Percentiles rank a stretch among this genome's conserved stretches.
phyloP scores from a whole-genome alignment of 2,888 invertebrate species.

The Mechanitis messenoides region DNA sequence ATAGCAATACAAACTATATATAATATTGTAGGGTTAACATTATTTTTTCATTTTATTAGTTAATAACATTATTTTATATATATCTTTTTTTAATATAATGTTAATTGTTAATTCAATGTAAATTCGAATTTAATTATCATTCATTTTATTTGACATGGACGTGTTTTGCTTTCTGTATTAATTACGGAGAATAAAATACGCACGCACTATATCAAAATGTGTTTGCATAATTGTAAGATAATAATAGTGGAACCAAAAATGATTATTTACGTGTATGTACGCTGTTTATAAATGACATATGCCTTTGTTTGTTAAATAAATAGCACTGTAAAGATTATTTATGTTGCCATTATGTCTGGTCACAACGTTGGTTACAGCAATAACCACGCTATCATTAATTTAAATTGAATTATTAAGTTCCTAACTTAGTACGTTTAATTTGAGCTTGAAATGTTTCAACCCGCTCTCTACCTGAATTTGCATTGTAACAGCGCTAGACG shows the following conservation, averaged over 20 bases:
- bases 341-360: slow-evolving; percentile 37
- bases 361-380: slow-evolving; percentile 36
- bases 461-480: slow-evolving; percentile 31
- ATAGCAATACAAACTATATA: too few species aligned
- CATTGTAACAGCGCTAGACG: slow-evolving; percentile 33
- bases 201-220: neutral
- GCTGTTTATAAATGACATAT: slow-evolving; percentile 38
- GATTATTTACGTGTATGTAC: slow-evolving; percentile 29
- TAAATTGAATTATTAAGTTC: slow-evolving; percentile 41
- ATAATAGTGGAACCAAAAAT: slow-evolving; percentile 16
- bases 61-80: too few species aligned
- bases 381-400: slow-evolving; percentile 39
- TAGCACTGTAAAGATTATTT: slow-evolving; percentile 40
- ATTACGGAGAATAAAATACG: neutral
- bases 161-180: slow-evolving; percentile 14
- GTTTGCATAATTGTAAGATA: slow-evolving; percentile 9
- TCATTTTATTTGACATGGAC: slow-evolving; percentile 21
- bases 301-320: slow-evolving; percentile 38
- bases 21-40: too few species aligned
- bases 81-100: too few species aligned
- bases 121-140: slow-evolving; percentile 10
- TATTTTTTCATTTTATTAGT: too few species aligned
- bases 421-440: slow-evolving; percentile 27
- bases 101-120: neutral
- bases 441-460: slow-evolving; percentile 26